These are phyloP conservation scores for Amphiduros pacificus DNA, from an alignment of 2,888 invertebrate genomes.

Conservation along the genomic window DNA sequence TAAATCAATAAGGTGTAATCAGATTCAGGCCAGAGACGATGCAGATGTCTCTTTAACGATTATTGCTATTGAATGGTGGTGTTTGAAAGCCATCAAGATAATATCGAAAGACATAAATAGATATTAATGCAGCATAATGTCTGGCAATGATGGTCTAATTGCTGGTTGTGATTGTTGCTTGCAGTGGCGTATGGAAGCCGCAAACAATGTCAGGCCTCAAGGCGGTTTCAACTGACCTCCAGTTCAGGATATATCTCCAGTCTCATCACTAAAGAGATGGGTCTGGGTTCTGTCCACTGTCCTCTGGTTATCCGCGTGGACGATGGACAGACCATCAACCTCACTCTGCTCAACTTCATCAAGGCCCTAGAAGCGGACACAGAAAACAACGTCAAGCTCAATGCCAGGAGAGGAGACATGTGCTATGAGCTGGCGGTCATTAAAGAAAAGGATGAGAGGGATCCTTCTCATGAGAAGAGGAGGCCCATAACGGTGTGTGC, in stretches of 20 bases:
- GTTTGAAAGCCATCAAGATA: too few relatives aligned
- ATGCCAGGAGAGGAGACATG: slow-evolving; percentile 12
- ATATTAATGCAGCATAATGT: too few relatives aligned
- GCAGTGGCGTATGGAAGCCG: slow-evolving; percentile 4
- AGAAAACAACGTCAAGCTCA: not conserved
- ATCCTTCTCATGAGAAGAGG: too few relatives aligned
- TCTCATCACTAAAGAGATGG: slow-evolving; percentile 1
- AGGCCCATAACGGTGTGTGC: slow-evolving; percentile 21
- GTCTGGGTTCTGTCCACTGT: slow-evolving; percentile 18
- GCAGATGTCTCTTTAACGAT: too few relatives aligned
- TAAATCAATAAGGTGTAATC: too few relatives aligned
- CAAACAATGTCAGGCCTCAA: slow-evolving; percentile 3
- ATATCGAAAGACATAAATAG: too few relatives aligned
- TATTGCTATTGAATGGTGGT: too few relatives aligned
- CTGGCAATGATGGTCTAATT: too few relatives aligned
- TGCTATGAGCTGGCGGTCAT: slow-evolving; percentile 26
- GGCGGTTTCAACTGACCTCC: not conserved
- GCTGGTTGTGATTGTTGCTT: too few relatives aligned
- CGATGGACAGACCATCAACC: slow-evolving; percentile 22
- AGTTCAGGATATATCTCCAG: slow-evolving; percentile 5
- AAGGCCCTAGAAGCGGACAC: not conserved
- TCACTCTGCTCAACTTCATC: slow-evolving; percentile 23
- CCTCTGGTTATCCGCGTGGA: slow-evolving; percentile 22
- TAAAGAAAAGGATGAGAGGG: slow-evolving; percentile 16
- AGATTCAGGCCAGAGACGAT: too few relatives aligned